Evolutionary conservation across 1,140 invertebrate genomes (phyloP), one percentile per base, ranked within the genome.

Genomic region (Drosophila insularis): DNA sequence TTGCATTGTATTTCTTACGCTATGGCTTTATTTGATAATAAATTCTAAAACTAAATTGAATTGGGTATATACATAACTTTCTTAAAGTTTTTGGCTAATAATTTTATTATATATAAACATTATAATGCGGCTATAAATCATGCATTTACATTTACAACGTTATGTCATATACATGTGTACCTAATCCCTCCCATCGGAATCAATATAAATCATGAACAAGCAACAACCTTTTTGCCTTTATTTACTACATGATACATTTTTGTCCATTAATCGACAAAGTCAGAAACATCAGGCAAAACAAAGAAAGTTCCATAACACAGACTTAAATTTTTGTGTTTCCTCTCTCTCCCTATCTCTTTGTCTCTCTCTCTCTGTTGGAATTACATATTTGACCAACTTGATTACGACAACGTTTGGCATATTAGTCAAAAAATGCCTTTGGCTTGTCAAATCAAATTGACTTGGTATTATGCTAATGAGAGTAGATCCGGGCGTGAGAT

Each of bases 391-490:
- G 32, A 66, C 60, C 31, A 54, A 68, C 23, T 63, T 76, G 54
- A 81, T 89, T 79, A 87, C 68, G 69, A 71, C 74, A 86, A 72
- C 73, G 62, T 62, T 62, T 32, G 78, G 46, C 78, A 50, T 50
- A 78, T 76, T 68, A 58, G 68, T 54, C 21, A 31, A 55, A 11
- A 50, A 21, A 21, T 19, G 43, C 43, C 17, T 50, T 50, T 50
- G 17, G 17, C 43, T 84, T 82, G 82, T 82, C 82, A 82, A 80
- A 80, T 87, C 69, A 69, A 89, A 82, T 19, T 56, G 55, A 58
- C 64, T 79, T 50, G 43, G 43, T 21, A 82, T 89, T 87, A 87
- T 87, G 82, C 80, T 82, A 82, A 87, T 87, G 79, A 72, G 43
- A 21, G 64, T 71, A 76, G 82, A 86, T 87, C 43, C 72, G 40